A percentile compares a stretch with the other conserved stretches of the same genome.
Conservation (phyloP, 2,797 vertebrate genomes). For the Gymnoscopelus microlampas region DNA sequence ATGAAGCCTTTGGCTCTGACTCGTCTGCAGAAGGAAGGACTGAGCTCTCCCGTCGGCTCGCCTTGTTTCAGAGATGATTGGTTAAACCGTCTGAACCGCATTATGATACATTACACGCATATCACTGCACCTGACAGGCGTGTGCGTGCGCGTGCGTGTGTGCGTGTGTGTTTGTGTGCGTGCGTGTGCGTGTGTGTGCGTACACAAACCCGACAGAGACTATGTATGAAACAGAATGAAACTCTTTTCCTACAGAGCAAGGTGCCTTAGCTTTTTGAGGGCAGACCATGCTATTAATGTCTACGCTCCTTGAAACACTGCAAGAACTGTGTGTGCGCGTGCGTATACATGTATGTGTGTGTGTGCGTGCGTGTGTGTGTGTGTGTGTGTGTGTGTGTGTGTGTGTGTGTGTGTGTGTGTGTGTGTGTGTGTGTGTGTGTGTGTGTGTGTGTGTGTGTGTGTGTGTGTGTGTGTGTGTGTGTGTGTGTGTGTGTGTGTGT, state of each 20-base stretch:
- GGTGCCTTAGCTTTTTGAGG: no score
- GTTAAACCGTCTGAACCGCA: constrained; percentile 66
- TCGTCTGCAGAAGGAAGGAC: constrained; percentile 33
- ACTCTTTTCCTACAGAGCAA: no score
- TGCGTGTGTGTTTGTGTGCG: not conserved
- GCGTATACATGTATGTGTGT: no score
- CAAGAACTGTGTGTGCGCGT: not conserved
- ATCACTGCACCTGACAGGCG: constrained; percentile 48
- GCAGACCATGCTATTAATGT: no score
- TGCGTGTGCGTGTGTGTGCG: constrained; percentile 8
- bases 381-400: no score
- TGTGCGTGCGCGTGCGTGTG: constrained; percentile 13
- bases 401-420: not conserved
- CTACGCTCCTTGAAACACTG: no score
- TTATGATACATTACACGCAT: constrained; percentile 56
- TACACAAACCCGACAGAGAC: no score
- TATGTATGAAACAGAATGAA: no score
- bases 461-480: not conserved
- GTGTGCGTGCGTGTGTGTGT: not conserved
- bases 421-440: not conserved
- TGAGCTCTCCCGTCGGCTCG: constrained; percentile 44
- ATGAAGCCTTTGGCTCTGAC: constrained; percentile 55
- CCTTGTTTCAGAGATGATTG: constrained; percentile 57
- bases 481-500: no score
- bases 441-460: not conserved